phyloP scores from a whole-genome alignment of 1,140 invertebrate species.

The Bursaphelenchus mucronatus region DNA sequence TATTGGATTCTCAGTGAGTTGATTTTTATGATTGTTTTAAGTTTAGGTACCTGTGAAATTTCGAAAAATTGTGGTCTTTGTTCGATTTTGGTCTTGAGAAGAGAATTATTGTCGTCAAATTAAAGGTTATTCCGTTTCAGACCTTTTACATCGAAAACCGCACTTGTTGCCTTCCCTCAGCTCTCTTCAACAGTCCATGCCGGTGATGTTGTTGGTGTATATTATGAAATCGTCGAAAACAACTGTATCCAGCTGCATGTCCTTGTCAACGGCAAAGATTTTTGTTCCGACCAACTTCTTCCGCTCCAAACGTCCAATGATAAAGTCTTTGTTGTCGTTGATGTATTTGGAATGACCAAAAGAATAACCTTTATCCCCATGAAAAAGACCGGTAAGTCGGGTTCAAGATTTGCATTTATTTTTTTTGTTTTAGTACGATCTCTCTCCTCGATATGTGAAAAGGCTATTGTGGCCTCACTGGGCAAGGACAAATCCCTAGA shows the following conservation, averaged over 20 bases:
- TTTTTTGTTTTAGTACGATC: too few species aligned
- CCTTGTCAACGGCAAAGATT: constrained; percentile 11
- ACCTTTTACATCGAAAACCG: not conserved
- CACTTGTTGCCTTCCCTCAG: not conserved
- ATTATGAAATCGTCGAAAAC: not conserved
- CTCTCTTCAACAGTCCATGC: not conserved
- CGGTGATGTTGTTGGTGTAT: constrained; percentile 1
- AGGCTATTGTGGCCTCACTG: too few species aligned
- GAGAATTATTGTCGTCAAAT: not conserved
- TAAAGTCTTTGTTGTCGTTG: constrained; percentile 10
- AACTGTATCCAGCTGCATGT: constrained; percentile 1
- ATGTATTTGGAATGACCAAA: constrained; percentile 15
- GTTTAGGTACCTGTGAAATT: too few species aligned
- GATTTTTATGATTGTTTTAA: too few species aligned
- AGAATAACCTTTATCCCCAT: not conserved
- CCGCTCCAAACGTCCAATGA: not conserved
- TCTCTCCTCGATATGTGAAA: too few species aligned
- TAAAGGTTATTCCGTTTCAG: not conserved
- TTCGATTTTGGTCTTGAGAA: not conserved
- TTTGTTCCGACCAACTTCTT: not conserved
- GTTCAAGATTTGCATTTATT: too few species aligned
- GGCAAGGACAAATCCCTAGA: too few species aligned
- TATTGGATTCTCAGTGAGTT: constrained; percentile 5
- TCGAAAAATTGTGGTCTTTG: not conserved
- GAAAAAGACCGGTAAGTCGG: not conserved